Percentiles rank a stretch among this genome's conserved stretches.
Evolutionary conservation across 2,888 invertebrate species (phyloP).

Genomic region (Tanytarsus gracilentus): DNA sequence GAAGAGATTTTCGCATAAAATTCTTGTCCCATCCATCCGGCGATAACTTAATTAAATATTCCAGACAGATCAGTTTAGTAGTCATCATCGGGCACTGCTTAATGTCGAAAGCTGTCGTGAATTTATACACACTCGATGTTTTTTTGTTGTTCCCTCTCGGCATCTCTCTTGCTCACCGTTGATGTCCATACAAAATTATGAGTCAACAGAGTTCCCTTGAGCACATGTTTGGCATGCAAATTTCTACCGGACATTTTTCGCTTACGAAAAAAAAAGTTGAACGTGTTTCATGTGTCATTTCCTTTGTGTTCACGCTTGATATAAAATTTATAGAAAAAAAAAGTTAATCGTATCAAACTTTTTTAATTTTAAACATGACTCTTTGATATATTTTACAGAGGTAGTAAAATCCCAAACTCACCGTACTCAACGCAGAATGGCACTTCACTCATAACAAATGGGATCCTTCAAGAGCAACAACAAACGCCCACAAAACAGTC

Average conservation of each 20-base stretch:
- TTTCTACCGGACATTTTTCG: not conserved
- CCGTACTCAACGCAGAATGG: conserved; percentile 41
- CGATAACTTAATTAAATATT: conserved; percentile 27
- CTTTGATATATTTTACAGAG: conserved; percentile 31
- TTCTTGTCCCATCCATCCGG: not conserved
- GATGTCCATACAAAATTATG: not conserved
- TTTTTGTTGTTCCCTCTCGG: not conserved
- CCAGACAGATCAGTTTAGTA: conserved; percentile 12
- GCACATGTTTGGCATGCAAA: conserved; percentile 2
- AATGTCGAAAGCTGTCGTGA: conserved; percentile 5
- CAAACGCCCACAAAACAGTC: conserved; percentile 55
- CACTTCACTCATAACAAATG: conserved; percentile 32
- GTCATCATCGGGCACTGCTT: not conserved
- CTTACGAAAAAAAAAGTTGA: not conserved
- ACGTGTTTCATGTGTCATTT: not conserved
- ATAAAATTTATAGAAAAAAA: conserved; percentile 5
- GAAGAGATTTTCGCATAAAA: not conserved
- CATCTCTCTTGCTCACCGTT: not conserved
- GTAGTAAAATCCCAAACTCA: conserved; percentile 48
- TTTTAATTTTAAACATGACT: not conserved
- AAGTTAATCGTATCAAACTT: not conserved
- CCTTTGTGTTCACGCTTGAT: not conserved
- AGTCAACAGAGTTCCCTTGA: not conserved
- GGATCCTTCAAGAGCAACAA: conserved; percentile 5
- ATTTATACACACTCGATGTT: not conserved